Evolutionary conservation across 2,888 invertebrate genomes (phyloP).

Genomic region (Crioceris asparagi): DNA sequence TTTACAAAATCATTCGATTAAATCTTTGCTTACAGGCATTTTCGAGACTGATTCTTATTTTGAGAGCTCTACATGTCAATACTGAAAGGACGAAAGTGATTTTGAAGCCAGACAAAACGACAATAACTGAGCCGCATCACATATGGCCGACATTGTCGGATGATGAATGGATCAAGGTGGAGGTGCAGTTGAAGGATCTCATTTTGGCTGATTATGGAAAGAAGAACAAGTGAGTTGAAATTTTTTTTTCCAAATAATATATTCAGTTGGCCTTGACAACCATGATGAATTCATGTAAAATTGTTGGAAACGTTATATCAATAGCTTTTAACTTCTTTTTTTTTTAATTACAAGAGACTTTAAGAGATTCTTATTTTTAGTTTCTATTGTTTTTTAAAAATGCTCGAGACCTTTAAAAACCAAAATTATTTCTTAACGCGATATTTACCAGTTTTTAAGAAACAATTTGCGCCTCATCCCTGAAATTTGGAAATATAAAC

Average conservation of each 20-base stretch:
- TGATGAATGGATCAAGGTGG: conserved; percentile 99
- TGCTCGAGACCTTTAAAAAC: not conserved
- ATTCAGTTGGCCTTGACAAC: too few species aligned
- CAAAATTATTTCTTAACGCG: too few species aligned
- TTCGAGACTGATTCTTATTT: conserved; percentile 90
- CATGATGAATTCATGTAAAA: too few species aligned
- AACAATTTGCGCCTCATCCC: too few species aligned
- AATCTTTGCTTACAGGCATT: conserved; percentile 58
- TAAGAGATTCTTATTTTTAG: conserved; percentile 6
- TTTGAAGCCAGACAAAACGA: conserved; percentile 97
- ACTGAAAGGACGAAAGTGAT: conserved; percentile 98
- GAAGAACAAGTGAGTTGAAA: conserved; percentile 78
- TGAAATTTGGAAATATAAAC: too few species aligned
- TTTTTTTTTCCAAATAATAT: not conserved
- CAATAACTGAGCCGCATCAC: conserved; percentile 97
- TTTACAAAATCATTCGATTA: too few species aligned
- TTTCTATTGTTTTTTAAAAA: conserved; percentile 4
- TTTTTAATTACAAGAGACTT: too few species aligned
- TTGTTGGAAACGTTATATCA: too few species aligned
- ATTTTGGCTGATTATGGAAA: conserved; percentile 99
- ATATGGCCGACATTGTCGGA: conserved; percentile 98
- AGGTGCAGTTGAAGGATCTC: conserved; percentile 94
- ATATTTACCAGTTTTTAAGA: too few species aligned
- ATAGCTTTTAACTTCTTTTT: too few species aligned
- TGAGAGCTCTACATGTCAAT: conserved; percentile 95